These are phyloP conservation scores for Lytechinus variegatus DNA, from an alignment of 35 echinoderm and acorn worm genomes.

Conservation along the genomic window DNA sequence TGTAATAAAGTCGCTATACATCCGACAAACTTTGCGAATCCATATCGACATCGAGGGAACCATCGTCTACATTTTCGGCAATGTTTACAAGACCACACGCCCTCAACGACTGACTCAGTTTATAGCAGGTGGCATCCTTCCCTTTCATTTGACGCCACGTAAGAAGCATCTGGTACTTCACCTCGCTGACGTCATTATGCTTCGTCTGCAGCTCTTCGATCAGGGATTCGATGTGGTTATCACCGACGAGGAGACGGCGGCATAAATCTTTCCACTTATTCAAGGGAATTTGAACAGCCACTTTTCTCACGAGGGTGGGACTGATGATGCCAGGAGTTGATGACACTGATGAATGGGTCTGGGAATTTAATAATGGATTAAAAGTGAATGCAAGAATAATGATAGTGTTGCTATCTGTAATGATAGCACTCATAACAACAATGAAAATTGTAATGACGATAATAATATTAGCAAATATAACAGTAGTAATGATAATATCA, in stretches of 20 bases:
- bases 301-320: not conserved
- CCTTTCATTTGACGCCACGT: not conserved
- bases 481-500: not conserved
- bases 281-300: not conserved
- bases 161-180: not conserved
- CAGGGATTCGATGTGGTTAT: not conserved
- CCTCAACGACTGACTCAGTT: not conserved
- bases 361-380: no score
- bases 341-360: not conserved
- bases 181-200: not conserved
- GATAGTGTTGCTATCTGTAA: no score
- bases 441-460: no score
- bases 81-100: not conserved
- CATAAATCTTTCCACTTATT: not conserved
- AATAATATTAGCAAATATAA: no score
- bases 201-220: not conserved
- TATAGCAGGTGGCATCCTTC: not conserved
- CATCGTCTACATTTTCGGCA: constrained; percentile 11
- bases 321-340: not conserved
- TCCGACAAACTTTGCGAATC: not conserved
- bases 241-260: not conserved
- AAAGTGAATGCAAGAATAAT: no score
- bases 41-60: not conserved
- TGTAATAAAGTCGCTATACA: not conserved
- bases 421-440: no score